Evolutionary conservation across 2,888 invertebrate species (phyloP), one percentile per base, ranked within the genome.

Genomic region (Acheta domesticus): DNA sequence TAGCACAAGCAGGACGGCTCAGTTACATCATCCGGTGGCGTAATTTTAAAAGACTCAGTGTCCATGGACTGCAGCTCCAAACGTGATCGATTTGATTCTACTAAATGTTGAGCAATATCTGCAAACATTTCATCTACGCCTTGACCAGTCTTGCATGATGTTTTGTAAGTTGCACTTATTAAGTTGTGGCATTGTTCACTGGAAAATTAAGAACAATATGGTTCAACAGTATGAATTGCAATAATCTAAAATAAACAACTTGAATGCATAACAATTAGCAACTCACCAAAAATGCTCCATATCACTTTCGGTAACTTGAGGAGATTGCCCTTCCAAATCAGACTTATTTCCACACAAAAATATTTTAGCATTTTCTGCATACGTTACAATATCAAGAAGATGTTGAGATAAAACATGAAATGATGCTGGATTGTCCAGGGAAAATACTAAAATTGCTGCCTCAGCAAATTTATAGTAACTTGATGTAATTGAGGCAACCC

Each of bases 391-490:
- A 85, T 98, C 97, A 79, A 98, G 89, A 78, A 97, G 89, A 87
- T 98, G 97, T 86, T 98, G 97, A 74, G 97, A 96, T 75, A 97
- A 87, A 36, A 95, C 91, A 87, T 97, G 95, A 89, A 98, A 97
- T 12, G 97, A 96, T 73, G 97, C 94, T 12, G 94, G 92, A 88
- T 96, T 96, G 85, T 96, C 96, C 82, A 96, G 88, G 73, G 96
- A 93, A 88, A 97, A 98, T 11, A 97, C 96, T 82, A 98, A 89
- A 84, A 98, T 92, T 80, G 97, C 97, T 81, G 96, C 97, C 86
- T 97, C 96, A 4, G 97, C 95, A 88, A 96, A 96, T 88, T 97
- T 97, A 86, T 97, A 98, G 86, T 98, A 98, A 85, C 96, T 96
- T 49, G 96, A 96, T 16, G 97, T 97, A 23, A 98, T 95, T 4